Base-by-base conservation (phyloP, 64 coral and sea anemone genomes). In the Acropora tenuis region DNA sequence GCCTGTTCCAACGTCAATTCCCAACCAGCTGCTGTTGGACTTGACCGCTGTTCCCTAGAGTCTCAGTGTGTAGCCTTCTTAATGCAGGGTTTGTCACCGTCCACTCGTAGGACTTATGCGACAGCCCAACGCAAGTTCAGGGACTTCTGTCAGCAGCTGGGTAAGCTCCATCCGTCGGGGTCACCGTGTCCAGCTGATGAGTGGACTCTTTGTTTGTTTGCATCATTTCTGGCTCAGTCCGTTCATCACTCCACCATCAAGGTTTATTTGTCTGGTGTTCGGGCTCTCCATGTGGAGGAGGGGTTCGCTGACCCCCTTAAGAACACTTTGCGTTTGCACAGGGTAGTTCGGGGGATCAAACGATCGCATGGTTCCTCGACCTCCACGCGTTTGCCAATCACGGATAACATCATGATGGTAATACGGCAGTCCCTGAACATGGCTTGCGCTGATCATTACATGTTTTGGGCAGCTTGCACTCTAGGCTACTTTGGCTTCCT, bases 391-490 rank as follows among this genome's bases (percentile, higher is more conserved):
- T 19, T 90, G 18, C 89, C 78, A 5, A 41, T 90, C 60, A 80
- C 89, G 4, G 65, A 80, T 46, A 58, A 65, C 44, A 68, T 80
- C 58, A 61, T 81, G 89, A 11, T 69, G 55, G 48, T 73, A 1
- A 90, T 82, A 69, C 48, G 73, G 40, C 17, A 43, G 13, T 63
- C 63, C 67, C 50, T 90, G 4, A 48, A 81, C n/a, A 11, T 59
- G n/a, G 13, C 10, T 10, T 1, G 43, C 9, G 8, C 44, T 44
- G 76, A 82, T 59, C 19, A 82, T 59, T 80, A 7, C 4, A 90
- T 90, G 88, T 80, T 90, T 55, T 82, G 88, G 88, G 88, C 88
- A 4, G 88, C 88, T 16, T 79, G 76, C 75, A 71, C 58, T 6
- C 57, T 73, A 44, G 66, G 59, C 7, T 90, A 80, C 52, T 90